phyloP scores from a whole-genome alignment of 1,140 invertebrate species.

The Tribolium castaneum region DNA sequence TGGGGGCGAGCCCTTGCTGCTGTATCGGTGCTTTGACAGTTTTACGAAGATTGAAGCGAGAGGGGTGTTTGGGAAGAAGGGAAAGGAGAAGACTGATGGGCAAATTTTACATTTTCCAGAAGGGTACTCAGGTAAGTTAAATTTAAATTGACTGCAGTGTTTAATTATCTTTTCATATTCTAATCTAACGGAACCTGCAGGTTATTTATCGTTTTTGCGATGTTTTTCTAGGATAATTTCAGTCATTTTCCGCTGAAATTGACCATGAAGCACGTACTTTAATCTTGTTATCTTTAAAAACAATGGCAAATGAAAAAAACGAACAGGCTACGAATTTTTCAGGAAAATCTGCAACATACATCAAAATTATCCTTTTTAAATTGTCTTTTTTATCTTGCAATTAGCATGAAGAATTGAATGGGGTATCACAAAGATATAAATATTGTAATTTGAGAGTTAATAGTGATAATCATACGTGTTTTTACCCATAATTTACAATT shows the following conservation, averaged over 20 bases:
- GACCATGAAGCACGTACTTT: background rate
- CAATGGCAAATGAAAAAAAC: background rate
- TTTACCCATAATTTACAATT: background rate
- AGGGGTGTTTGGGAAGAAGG: constrained; percentile 67
- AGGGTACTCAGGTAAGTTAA: constrained; percentile 69
- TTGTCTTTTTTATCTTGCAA: background rate
- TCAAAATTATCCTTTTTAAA: background rate
- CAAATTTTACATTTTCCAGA: constrained; percentile 69
- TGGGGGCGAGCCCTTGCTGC: constrained; percentile 64
- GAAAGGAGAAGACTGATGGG: constrained; percentile 67
- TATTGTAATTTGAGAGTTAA: background rate
- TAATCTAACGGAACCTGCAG: background rate
- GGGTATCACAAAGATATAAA: background rate
- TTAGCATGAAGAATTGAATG: background rate
- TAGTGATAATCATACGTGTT: background rate
- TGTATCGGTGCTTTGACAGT: constrained; percentile 68
- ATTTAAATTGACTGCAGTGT: background rate
- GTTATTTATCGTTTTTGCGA: background rate
- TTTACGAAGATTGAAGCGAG: constrained; percentile 69
- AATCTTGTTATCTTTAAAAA: background rate
- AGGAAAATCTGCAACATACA: background rate
- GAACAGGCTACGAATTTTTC: background rate
- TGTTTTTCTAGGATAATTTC: background rate
- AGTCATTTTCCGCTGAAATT: background rate
- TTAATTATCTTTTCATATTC: background rate